These are phyloP conservation scores for Nematostella vectensis DNA, from an alignment of 92 coral and sea anemone species.

Conservation along the genomic window DNA sequence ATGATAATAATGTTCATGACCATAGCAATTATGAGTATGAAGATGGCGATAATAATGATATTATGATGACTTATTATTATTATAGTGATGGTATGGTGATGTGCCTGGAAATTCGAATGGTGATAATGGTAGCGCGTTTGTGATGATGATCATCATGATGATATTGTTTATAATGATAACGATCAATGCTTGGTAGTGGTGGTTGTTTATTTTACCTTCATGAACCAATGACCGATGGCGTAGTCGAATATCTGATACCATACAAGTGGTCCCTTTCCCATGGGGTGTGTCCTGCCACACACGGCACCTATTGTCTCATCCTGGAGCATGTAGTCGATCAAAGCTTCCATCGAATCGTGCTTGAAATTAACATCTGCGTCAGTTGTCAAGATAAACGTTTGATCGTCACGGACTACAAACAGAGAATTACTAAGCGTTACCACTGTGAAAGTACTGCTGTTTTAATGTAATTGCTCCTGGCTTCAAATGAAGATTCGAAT, in stretches of 20 bases:
- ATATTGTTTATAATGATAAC: no score
- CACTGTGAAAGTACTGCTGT: no score
- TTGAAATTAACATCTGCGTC: slow-evolving; percentile 89
- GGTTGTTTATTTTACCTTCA: slow-evolving; percentile 76
- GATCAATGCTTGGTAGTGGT: no score
- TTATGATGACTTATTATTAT: no score
- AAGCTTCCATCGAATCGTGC: slow-evolving; percentile 90
- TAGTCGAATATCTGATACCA: slow-evolving; percentile 98
- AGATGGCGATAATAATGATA: no score
- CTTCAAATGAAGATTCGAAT: not conserved
- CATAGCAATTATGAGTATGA: no score
- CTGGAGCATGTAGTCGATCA: slow-evolving; percentile 78
- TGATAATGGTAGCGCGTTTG: no score
- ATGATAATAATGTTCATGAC: no score
- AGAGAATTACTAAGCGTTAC: not conserved
- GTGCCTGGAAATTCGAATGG: no score
- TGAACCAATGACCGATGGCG: slow-evolving; percentile 97
- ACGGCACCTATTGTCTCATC: slow-evolving; percentile 88
- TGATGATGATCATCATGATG: no score
- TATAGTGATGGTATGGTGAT: no score
- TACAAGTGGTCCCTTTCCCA: slow-evolving; percentile 89
- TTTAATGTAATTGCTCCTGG: not conserved
- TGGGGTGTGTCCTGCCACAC: slow-evolving; percentile 88
- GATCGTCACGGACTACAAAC: slow-evolving; percentile 65
- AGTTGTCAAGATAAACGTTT: slow-evolving; percentile 85